These are phyloP conservation scores for Cheilosia vernalis DNA, from an alignment of 2,888 invertebrate species.

Conservation along the genomic window DNA sequence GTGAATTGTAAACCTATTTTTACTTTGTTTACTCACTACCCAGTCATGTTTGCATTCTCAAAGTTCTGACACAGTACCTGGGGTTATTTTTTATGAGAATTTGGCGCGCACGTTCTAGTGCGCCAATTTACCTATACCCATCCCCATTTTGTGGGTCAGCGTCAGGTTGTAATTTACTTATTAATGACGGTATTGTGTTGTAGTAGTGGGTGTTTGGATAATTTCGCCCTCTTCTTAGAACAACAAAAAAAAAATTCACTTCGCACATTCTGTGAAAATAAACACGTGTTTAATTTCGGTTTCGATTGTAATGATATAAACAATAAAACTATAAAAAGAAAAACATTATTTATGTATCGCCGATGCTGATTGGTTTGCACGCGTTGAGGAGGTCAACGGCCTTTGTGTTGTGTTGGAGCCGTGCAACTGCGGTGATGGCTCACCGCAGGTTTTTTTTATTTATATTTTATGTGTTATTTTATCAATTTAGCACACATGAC, in stretches of 20 bases:
- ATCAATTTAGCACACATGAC: conserved; percentile 67
- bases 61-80: conserved; percentile 39
- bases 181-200: conserved; percentile 35
- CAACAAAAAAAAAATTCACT: neutral
- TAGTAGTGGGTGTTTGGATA: conserved; percentile 27
- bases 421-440: conserved; percentile 32
- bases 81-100: conserved; percentile 31
- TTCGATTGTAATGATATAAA: conserved; percentile 35
- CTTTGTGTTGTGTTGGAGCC: conserved; percentile 12
- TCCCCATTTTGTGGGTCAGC: conserved; percentile 22
- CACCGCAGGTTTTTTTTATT: conserved; percentile 17
- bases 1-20: conserved; percentile 61
- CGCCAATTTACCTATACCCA: conserved; percentile 39
- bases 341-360: conserved; percentile 12
- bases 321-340: conserved; percentile 40
- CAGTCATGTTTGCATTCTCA: conserved; percentile 57
- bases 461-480: conserved; percentile 49
- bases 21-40: conserved; percentile 43
- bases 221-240: conserved; percentile 6
- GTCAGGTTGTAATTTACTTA: conserved; percentile 16
- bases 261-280: conserved; percentile 32
- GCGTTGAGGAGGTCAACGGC: conserved; percentile 28
- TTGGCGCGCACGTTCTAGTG: conserved; percentile 26
- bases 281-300: conserved; percentile 47
- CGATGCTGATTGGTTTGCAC: neutral